Base-by-base conservation (phyloP, 2,113 vertebrate genomes). In the Phoenicopterus ruber region DNA sequence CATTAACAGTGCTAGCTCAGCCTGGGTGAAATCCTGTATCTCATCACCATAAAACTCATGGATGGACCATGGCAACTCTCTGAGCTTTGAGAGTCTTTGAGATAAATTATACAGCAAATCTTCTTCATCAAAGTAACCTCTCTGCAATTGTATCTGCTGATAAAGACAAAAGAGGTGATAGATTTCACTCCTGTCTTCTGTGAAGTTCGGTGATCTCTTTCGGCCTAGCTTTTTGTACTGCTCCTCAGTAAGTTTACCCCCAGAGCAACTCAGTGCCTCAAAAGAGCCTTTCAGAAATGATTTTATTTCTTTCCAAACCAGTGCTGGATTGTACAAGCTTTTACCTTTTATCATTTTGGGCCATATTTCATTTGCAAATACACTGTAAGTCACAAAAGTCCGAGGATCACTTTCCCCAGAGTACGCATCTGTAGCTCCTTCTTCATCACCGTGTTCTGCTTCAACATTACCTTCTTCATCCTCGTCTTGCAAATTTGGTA, bases 241-340 rank as follows among this genome's bases (percentile, higher is more conserved):
- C 40, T 98, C 98, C 76, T 98, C 97, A 1, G 98, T 97, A 38
- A 99, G 98, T 72, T 70, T 97, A 50, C 98, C 98, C 7, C 94
- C 93, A 24, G 40, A 94, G 93, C 96, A 98, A 73, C 49, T 97
- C 82, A 99, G 92, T 13, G 98, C 98, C 85, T 99, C 98, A 85
- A 98, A 98, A 93, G 98, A 99, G 13, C 98, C 98, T 67, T 98
- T 99, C 87, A 99, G 88, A 93, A 99, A 99, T 3, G 98, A 99
- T 70, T 98, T 99, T 76, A 99, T 98, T 96, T 99, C 98, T 91
- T 98, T 99, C 98, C 98, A 99, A 61, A 99, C 96, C 73, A 99
- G 94, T 3, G 98, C 97, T 24, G 98, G 97, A 87, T 98, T 99
- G 82, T 98, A 98, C n/a, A 88, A n/a, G 46, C 94, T 97, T 95